These are phyloP conservation scores for Saguinus midas DNA, from an alignment of 2,113 vertebrate species.

Conservation along the genomic window DNA sequence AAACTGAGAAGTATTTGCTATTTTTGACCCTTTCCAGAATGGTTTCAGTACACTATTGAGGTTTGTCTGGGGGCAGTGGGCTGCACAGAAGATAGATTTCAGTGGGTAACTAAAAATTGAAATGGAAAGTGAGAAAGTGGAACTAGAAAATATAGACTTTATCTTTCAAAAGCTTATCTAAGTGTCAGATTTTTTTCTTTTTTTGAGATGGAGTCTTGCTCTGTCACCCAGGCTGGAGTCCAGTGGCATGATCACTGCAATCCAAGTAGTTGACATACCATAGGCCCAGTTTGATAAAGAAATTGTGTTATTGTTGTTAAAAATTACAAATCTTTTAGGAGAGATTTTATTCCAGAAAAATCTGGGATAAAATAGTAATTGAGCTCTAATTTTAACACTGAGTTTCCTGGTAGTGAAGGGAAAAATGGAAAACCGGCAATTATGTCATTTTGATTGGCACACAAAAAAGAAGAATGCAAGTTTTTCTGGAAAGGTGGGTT, in stretches of 20 bases:
- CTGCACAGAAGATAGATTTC: not conserved
- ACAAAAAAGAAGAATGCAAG: not conserved
- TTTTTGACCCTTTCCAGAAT: not conserved
- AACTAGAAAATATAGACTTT: not conserved
- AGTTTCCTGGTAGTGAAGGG: not conserved
- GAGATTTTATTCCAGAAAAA: not conserved
- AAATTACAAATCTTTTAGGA: not conserved
- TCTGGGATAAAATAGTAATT: not conserved
- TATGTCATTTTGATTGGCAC: not conserved
- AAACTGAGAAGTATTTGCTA: not conserved
- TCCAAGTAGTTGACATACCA: not conserved
- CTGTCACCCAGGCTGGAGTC: not conserved
- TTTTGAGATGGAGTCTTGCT: not conserved
- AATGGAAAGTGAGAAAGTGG: not conserved
- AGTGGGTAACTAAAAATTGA: not conserved
- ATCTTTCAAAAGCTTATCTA: not conserved
- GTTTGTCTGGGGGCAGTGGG: not conserved
- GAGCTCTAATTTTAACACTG: not conserved
- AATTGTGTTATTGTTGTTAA: not conserved
- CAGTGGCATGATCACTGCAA: not conserved
- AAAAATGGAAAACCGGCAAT: not conserved
- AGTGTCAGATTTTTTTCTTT: not conserved
- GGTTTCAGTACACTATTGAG: not conserved
- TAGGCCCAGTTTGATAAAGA: not conserved
- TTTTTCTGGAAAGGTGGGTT: not conserved